A percentile compares a stretch with the other conserved stretches of the same genome.
Evolutionary conservation across 2,888 invertebrate species (phyloP).

Genomic region (Aelia acuminata): DNA sequence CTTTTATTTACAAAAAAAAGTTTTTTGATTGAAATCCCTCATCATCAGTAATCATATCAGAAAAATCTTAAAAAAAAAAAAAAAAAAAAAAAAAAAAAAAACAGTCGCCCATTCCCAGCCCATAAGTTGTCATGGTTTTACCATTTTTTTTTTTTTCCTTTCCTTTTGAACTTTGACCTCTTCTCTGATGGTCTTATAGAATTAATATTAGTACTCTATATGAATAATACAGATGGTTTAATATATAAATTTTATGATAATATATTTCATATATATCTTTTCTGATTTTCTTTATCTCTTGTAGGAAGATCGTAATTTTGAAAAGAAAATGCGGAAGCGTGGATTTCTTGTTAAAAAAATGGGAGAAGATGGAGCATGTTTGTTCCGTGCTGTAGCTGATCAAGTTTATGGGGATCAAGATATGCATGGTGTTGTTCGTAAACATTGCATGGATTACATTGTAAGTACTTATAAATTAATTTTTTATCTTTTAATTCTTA

Average conservation of each 20-base stretch:
- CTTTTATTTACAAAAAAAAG: too few relatives aligned
- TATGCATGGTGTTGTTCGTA: slow-evolving; percentile 85
- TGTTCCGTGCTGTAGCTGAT: slow-evolving; percentile 90
- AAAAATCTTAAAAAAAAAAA: too few relatives aligned
- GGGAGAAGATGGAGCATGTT: slow-evolving; percentile 90
- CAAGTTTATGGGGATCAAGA: slow-evolving; percentile 93
- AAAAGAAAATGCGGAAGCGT: slow-evolving; percentile 79
- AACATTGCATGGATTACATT: slow-evolving; percentile 92
- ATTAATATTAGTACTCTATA: background rate
- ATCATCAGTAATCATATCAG: too few relatives aligned
- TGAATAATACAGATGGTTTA: background rate
- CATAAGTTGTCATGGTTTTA: too few relatives aligned
- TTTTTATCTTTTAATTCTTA: background rate
- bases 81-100: too few relatives aligned
- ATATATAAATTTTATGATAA: too few relatives aligned
- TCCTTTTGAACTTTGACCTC: background rate
- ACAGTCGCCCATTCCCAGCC: too few relatives aligned
- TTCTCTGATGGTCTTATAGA: background rate
- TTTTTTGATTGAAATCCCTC: too few relatives aligned
- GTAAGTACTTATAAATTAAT: slow-evolving; percentile 72
- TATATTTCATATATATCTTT: background rate
- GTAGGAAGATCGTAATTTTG: slow-evolving; percentile 79
- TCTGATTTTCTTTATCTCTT: slow-evolving; percentile 65
- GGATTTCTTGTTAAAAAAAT: slow-evolving; percentile 86
- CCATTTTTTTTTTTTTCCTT: too few relatives aligned